Evolutionary conservation across 2,888 invertebrate species (phyloP).

Genomic region (Choreutis nemorana): DNA sequence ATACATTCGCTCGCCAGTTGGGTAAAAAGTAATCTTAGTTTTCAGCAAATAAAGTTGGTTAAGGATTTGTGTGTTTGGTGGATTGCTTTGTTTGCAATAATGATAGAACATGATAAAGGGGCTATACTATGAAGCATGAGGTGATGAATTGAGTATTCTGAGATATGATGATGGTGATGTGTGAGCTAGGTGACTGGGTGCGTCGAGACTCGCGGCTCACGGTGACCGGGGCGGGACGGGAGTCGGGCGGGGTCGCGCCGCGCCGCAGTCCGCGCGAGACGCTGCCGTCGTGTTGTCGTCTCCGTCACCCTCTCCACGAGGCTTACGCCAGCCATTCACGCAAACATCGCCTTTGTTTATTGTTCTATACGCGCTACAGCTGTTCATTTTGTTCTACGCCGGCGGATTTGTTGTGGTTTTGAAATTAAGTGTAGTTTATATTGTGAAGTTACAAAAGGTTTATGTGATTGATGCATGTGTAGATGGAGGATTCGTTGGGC

Average conservation of each 20-base stretch:
- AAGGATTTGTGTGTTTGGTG: too few relatives aligned
- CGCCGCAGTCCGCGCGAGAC: constrained; percentile 46
- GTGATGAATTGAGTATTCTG: too few relatives aligned
- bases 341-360: constrained; percentile 56
- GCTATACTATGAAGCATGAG: too few relatives aligned
- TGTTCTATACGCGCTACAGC: constrained; percentile 37
- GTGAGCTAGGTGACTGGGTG: too few relatives aligned
- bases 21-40: too few relatives aligned
- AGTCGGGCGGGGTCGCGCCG: constrained; percentile 11
- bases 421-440: constrained; percentile 20
- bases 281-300: constrained; percentile 43
- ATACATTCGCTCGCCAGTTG: too few relatives aligned
- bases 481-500: constrained; percentile 41
- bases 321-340: constrained; percentile 20
- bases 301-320: constrained; percentile 17
- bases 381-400: constrained; percentile 19
- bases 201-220: neutral
- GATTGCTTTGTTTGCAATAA: too few relatives aligned
- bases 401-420: constrained; percentile 10
- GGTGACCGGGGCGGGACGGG: constrained; percentile 5
- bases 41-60: too few relatives aligned
- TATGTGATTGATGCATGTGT: constrained; percentile 30
- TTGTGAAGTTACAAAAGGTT: constrained; percentile 25
- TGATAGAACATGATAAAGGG: too few relatives aligned
- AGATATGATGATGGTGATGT: too few relatives aligned